Conservation (phyloP, 2,888 invertebrate genomes). For the Sesamia inferens region DNA sequence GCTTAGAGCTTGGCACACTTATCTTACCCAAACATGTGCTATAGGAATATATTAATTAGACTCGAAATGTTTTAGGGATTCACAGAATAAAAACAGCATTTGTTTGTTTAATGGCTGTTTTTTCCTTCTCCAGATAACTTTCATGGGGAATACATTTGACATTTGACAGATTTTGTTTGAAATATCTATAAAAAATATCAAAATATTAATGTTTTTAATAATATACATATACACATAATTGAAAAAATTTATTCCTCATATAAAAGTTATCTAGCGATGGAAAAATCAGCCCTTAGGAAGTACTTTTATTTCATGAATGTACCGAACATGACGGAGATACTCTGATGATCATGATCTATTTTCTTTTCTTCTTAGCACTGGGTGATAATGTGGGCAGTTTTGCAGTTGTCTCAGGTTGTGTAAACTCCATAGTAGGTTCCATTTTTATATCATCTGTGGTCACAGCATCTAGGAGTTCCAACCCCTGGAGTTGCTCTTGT, state of each 20-base stretch:
- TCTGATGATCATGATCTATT: constrained; percentile 68
- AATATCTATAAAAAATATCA: no score
- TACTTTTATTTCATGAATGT: constrained; percentile 7
- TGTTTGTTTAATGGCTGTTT: not conserved
- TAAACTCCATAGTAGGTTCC: constrained; percentile 83
- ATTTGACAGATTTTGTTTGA: no score
- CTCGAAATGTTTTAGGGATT: no score
- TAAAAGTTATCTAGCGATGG: no score
- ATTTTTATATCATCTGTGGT: constrained; percentile 83
- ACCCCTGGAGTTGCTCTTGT: constrained; percentile 88
- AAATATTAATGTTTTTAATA: no score
- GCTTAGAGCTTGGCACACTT: no score
- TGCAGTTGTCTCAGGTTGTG: constrained; percentile 78
- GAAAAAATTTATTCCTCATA: no score
- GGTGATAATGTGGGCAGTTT: constrained; percentile 81
- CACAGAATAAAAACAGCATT: not conserved
- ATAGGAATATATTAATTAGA: no score
- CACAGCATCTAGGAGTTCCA: constrained; percentile 84
- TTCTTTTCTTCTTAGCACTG: constrained; percentile 85
- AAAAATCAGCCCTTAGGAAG: not conserved
- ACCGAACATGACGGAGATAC: not conserved
- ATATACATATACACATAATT: no score
- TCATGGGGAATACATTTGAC: no score
- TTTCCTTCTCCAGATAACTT: no score
- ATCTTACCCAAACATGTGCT: no score